phyloP scores from a whole-genome alignment of 2,113 vertebrate species.

The Atherinomorus stipes region DNA sequence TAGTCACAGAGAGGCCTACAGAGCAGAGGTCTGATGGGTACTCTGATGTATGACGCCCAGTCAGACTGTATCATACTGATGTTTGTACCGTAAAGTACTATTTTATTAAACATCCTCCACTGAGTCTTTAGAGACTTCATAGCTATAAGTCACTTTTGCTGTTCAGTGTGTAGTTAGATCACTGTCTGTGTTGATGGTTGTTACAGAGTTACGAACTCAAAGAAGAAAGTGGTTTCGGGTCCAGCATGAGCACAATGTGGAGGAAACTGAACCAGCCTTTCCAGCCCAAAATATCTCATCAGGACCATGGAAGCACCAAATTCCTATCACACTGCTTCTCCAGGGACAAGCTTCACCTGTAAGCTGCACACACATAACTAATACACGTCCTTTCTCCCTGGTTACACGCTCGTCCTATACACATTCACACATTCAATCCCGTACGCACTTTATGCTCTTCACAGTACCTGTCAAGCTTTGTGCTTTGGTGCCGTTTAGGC shows the following conservation, averaged over 20 bases:
- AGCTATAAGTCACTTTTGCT: not conserved
- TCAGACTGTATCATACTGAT: no score
- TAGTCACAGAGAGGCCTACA: no score
- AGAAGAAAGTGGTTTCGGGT: constrained; percentile 87
- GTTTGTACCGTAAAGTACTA: no score
- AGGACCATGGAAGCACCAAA: constrained; percentile 86
- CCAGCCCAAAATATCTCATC: constrained; percentile 89
- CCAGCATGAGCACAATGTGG: constrained; percentile 86
- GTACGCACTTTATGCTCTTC: no score
- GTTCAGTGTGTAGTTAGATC: not conserved
- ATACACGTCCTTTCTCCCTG: no score
- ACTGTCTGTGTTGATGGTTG: constrained; percentile 17
- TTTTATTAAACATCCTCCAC: no score
- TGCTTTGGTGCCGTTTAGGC: no score
- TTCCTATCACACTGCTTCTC: constrained; percentile 93
- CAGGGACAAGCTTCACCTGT: constrained; percentile 97
- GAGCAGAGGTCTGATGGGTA: no score
- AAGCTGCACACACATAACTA: constrained; percentile 75
- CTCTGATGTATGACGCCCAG: no score
- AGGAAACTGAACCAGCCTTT: constrained; percentile 89
- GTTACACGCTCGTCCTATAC: not conserved
- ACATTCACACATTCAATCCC: no score
- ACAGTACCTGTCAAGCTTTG: no score
- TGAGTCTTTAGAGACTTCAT: not conserved
- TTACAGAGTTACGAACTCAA: constrained; percentile 92